phyloP scores from a whole-genome alignment of 2,113 vertebrate genomes.

The Rhinopomastus cyanomelas region DNA sequence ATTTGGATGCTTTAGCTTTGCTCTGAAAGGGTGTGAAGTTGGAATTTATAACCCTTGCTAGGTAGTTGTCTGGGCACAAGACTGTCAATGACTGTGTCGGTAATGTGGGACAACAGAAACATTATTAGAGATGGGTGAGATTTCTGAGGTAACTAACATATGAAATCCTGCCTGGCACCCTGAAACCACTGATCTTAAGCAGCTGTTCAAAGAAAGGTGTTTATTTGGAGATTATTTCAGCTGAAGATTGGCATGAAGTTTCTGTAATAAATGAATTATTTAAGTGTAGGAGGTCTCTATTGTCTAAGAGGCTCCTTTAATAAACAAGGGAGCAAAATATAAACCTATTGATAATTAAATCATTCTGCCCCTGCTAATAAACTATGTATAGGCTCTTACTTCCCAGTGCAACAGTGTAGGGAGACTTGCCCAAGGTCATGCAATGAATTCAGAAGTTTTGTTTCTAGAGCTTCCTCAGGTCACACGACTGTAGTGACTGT shows the following conservation, averaged over 20 bases:
- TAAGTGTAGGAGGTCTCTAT: not conserved
- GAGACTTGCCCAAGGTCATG: not conserved
- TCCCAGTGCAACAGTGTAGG: not conserved
- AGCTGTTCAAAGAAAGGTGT: not conserved
- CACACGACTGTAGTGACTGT: not conserved
- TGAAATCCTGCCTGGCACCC: not conserved
- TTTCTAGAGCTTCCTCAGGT: not conserved
- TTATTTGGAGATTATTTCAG: not conserved
- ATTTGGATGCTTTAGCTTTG: not conserved
- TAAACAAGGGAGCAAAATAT: not conserved
- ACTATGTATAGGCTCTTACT: not conserved
- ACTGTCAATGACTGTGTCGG: not conserved
- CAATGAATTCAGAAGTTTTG: not conserved
- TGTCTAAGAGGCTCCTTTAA: not conserved
- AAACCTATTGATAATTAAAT: no score
- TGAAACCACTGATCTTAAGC: not conserved
- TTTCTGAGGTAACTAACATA: not conserved
- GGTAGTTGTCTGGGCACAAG: not conserved
- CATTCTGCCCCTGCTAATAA: not conserved
- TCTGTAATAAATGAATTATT: not conserved
- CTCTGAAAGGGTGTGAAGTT: not conserved
- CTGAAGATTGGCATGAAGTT: not conserved
- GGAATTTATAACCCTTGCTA: not conserved
- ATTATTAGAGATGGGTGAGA: not conserved
- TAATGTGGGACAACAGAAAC: not conserved